Percentiles rank a stretch among this genome's conserved stretches.
Conservation (phyloP, 1,140 invertebrate species). For the Chymomyza costata region DNA sequence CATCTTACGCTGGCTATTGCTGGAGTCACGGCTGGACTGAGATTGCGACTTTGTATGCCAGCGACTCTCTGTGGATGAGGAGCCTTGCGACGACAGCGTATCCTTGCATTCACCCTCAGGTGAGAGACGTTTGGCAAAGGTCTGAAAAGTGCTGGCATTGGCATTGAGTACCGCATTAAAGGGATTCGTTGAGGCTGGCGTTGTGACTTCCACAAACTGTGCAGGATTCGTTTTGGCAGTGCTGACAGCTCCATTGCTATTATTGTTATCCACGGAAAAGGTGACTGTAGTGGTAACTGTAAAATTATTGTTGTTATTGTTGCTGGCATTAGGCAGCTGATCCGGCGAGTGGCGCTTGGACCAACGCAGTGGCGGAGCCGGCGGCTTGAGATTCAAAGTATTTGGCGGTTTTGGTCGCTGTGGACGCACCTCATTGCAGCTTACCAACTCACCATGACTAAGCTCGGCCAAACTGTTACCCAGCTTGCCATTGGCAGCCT, state of each 20-base stretch:
- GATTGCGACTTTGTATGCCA: conserved; percentile 49
- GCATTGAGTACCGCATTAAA: conserved; percentile 62
- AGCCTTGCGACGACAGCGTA: conserved; percentile 76
- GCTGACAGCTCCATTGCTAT: conserved; percentile 58
- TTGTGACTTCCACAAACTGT: conserved; percentile 72
- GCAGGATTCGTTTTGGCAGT: conserved; percentile 56
- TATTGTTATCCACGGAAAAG: conserved; percentile 82
- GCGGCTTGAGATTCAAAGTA: conserved; percentile 83
- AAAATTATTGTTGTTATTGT: conserved; percentile 80
- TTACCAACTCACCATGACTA: conserved; percentile 16
- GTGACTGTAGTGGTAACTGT: conserved; percentile 89
- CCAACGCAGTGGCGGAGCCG: conserved; percentile 81
- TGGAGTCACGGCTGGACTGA: conserved; percentile 48
- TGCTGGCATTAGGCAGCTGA: conserved; percentile 41
- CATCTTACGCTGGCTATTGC: conserved; percentile 56
- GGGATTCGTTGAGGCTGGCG: conserved; percentile 58
- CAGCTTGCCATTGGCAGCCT: conserved; percentile 30
- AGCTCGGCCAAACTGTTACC: not conserved
- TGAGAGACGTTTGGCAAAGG: conserved; percentile 76
- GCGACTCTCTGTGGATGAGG: conserved; percentile 75
- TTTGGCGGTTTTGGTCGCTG: conserved; percentile 88
- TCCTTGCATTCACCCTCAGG: conserved; percentile 77
- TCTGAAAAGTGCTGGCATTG: conserved; percentile 63
- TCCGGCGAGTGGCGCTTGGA: conserved; percentile 79
- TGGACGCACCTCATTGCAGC: conserved; percentile 76